phyloP scores from a whole-genome alignment of 2,797 vertebrate genomes.

The Anabas testudineus region DNA sequence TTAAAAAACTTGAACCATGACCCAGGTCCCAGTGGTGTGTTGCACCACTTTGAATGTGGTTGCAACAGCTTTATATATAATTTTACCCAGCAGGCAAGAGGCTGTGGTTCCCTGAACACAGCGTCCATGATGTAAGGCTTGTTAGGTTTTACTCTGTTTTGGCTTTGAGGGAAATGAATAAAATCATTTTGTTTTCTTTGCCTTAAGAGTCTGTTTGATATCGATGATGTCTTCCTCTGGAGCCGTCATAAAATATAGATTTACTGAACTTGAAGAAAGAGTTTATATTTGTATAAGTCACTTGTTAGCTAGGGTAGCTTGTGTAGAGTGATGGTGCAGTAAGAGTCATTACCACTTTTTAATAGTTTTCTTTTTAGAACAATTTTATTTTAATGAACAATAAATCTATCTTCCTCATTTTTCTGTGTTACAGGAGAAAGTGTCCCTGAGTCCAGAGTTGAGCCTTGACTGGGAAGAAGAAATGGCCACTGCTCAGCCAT shows the following conservation, averaged over 20 bases:
- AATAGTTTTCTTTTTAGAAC: not conserved
- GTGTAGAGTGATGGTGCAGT: too few relatives aligned
- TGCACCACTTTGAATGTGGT: conserved; percentile 14
- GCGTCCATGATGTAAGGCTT: conserved; percentile 20
- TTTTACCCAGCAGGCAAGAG: conserved; percentile 2
- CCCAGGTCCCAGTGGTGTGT: conserved; percentile 12
- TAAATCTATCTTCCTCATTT: not conserved
- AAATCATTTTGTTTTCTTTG: conserved; percentile 16
- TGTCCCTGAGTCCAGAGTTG: conserved; percentile 78
- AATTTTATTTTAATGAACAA: not conserved
- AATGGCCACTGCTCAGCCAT: conserved; percentile 85
- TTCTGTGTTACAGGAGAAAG: conserved; percentile 81
- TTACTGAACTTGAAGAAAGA: too few relatives aligned
- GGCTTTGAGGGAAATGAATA: conserved; percentile 14
- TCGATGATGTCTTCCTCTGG: conserved; percentile 1
- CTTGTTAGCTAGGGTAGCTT: too few relatives aligned
- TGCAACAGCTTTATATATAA: conserved; percentile 15
- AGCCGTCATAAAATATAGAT: too few relatives aligned
- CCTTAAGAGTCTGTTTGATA: conserved; percentile 14
- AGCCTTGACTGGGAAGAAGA: conserved; percentile 95
- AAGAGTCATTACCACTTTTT: too few relatives aligned
- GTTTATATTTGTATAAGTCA: too few relatives aligned
- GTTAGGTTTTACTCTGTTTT: conserved; percentile 2
- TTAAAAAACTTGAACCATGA: not conserved
- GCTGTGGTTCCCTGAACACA: conserved; percentile 5